Conservation (phyloP, 2,797 vertebrate species). For the Enteromius paludinosus region DNA sequence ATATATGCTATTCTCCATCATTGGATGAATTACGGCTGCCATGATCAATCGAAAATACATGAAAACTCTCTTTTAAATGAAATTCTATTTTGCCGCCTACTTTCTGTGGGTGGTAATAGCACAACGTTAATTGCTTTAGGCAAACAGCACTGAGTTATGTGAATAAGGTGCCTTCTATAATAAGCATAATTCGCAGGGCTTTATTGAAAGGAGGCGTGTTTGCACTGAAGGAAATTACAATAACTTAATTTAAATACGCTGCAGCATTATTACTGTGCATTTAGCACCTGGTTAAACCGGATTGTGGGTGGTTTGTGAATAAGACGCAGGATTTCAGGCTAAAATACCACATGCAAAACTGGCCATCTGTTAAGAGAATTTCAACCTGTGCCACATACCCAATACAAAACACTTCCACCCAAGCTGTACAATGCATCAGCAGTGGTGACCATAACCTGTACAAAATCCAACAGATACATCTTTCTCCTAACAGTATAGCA, state of each 20-base stretch:
- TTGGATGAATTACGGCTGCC: not conserved
- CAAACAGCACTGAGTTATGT: not conserved
- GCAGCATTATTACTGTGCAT: not conserved
- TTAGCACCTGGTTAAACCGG: slow-evolving; percentile 8
- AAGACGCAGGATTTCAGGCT: not conserved
- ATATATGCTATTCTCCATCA: not conserved
- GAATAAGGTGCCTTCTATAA: not conserved
- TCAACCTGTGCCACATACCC: not conserved
- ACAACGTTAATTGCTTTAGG: slow-evolving; percentile 8
- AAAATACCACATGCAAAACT: not conserved
- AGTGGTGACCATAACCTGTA: slow-evolving; percentile 9
- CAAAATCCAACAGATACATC: not conserved
- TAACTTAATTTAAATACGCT: not conserved
- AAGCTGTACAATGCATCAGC: slow-evolving; percentile 17
- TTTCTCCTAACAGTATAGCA: not conserved
- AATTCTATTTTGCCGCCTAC: slow-evolving; percentile 18
- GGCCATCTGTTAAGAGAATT: not conserved
- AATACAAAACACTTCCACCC: slow-evolving; percentile 1
- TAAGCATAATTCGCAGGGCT: slow-evolving; percentile 2
- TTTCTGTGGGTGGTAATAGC: not conserved
- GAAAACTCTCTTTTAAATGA: not conserved
- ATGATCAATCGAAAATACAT: slow-evolving; percentile 12
- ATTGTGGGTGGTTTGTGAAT: slow-evolving; percentile 20
- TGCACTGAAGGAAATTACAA: not conserved
- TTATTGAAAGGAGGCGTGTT: slow-evolving; percentile 19